Base-by-base conservation (phyloP, 2,888 invertebrate genomes). In the Odontothrips loti region DNA sequence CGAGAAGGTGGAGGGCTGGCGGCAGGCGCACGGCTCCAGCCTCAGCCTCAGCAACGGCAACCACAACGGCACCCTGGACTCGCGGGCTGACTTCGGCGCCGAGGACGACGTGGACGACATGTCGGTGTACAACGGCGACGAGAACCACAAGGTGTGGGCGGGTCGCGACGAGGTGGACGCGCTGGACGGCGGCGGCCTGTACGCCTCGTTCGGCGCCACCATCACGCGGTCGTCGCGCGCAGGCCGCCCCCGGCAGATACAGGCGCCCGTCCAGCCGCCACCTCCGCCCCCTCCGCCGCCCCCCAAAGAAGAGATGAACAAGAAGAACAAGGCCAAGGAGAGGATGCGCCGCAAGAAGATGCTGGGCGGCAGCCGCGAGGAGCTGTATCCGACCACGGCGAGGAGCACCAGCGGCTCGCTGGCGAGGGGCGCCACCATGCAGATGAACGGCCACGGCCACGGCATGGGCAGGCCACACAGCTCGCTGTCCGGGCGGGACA, bases 81-180 rank as follows among this genome's bases (percentile, higher is more conserved):
- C 89, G 82, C 87, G 89, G 85, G 85, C 89, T 82, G 85, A 88
- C 86, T 83, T 89, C 82, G 87, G 89, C 85, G 85, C 89, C 82
- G 85, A 88, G 83, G 87, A 87, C 48, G 84, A 84, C 80, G 85
- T 93, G 82, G 95, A 95, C 84, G 95, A 96, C 84, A 90, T 94
- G 34, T 95, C 95, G 83, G 92, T 93, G 82, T 96, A 94, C 87
- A 96, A 96, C 86, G 96, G 96, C 0, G 95, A 96, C 86, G 96
- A 96, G 87, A 97, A 97, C 87, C 96, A 97, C 87, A 97, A 97
- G 87, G 94, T 97, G 75, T 97, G 97, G 96, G 94, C 94, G 2
- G 95, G 95, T 12, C 92, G 92, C 47, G 91, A 85, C 34, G 83
- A 85, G 81, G 85, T 85, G 81, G 80, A 84, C 17, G 84, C 85